A percentile compares a stretch with the other conserved stretches of the same genome.
Evolutionary conservation across 2,888 invertebrate species (phyloP).

Genomic region (Thysanoteuthis rhombus): DNA sequence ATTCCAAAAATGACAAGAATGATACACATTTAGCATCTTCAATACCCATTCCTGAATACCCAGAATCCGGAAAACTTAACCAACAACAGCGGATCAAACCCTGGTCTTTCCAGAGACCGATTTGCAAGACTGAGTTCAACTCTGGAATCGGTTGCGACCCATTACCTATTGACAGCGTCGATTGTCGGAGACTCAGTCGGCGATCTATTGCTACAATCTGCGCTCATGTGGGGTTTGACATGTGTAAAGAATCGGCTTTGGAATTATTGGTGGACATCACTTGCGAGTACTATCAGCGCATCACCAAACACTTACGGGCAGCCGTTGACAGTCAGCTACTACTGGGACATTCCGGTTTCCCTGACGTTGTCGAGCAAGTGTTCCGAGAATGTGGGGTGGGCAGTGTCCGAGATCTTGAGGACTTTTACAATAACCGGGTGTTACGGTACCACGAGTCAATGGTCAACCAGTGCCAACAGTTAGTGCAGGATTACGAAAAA

Average conservation of each 20-base stretch:
- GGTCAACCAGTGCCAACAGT: constrained; percentile 61
- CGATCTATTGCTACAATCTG: constrained; percentile 64
- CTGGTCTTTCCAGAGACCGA: background rate
- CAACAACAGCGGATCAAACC: background rate
- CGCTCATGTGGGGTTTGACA: constrained; percentile 66
- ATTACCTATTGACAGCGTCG: constrained; percentile 57
- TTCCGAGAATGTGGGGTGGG: constrained; percentile 75
- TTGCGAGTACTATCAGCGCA: constrained; percentile 56
- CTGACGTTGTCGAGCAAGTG: constrained; percentile 73
- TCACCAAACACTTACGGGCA: constrained; percentile 69
- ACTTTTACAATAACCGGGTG: constrained; percentile 72
- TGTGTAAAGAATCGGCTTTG: constrained; percentile 58
- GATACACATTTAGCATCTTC: background rate
- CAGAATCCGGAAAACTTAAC: background rate
- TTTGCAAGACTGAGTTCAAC: constrained; percentile 50
- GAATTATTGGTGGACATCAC: constrained; percentile 62
- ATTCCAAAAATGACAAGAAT: background rate
- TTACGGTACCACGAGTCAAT: constrained; percentile 63
- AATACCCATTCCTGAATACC: background rate
- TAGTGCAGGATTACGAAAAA: constrained; percentile 66
- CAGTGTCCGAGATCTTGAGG: constrained; percentile 72
- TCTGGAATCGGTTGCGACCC: constrained; percentile 57
- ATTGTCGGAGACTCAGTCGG: constrained; percentile 56
- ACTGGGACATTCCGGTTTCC: constrained; percentile 62
- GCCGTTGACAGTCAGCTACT: constrained; percentile 72